Evolutionary conservation across 2,113 vertebrate genomes (phyloP).

Genomic region (Motacilla alba): DNA sequence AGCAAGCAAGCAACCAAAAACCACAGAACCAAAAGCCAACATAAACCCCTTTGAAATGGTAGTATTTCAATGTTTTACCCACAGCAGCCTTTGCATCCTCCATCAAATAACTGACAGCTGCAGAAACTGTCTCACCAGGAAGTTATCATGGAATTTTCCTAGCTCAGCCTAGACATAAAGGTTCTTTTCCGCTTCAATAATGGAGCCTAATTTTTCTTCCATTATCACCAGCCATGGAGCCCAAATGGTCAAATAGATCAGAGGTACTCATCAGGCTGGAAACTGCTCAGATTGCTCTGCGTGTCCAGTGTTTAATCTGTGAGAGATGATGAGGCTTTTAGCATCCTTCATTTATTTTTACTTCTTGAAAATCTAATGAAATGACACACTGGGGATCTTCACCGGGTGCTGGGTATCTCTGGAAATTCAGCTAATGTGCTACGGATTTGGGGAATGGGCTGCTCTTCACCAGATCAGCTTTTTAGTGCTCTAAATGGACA

Average conservation of each 20-base stretch:
- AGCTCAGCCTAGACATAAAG: neutral
- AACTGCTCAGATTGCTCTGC: neutral
- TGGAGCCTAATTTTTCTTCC: neutral
- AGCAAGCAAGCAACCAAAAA: rapidly evolving
- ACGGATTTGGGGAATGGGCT: neutral
- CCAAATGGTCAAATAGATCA: neutral
- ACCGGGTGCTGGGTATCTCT: neutral
- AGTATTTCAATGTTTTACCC: neutral
- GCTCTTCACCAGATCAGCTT: neutral
- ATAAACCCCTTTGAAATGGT: neutral
- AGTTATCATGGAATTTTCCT: neutral
- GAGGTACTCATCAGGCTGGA: neutral
- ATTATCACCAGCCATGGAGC: neutral
- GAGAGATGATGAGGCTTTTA: neutral
- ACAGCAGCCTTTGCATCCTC: neutral
- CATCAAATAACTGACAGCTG: neutral
- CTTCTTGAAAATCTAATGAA: neutral
- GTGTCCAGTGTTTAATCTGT: neutral
- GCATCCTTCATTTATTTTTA: neutral
- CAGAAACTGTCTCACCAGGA: neutral
- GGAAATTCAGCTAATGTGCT: neutral
- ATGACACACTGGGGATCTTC: neutral
- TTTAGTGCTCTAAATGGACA: neutral
- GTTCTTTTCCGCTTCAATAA: neutral
- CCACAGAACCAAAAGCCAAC: neutral